Evolutionary conservation across 2,888 invertebrate genomes (phyloP).

Genomic region (Calameuta pallipes): DNA sequence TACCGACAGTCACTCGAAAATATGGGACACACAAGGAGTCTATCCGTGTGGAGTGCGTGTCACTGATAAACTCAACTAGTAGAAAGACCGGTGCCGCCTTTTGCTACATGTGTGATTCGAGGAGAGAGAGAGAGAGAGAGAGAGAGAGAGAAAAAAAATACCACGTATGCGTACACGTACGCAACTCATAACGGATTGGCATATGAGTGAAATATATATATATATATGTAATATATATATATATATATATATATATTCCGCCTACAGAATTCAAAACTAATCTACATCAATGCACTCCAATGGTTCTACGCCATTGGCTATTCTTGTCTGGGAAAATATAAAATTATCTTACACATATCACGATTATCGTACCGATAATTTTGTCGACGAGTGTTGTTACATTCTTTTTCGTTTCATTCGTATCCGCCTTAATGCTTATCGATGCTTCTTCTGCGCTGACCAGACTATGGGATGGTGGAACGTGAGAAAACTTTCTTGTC

Average conservation of each 20-base stretch:
- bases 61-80: conserved; percentile 2
- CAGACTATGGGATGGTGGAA: neutral
- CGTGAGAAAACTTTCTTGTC: neutral
- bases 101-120: neutral
- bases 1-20: neutral
- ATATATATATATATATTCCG: neutral
- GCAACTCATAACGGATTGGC: neutral
- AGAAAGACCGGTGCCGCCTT: neutral
- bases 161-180: conserved; percentile 15
- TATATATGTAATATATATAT: neutral
- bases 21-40: conserved; percentile 1
- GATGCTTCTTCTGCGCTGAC: neutral
- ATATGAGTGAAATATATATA: neutral
- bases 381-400: neutral
- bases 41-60: neutral
- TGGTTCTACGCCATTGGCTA: neutral
- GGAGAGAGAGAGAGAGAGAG: neutral
- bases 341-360: neutral
- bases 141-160: conserved; percentile 14
- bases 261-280: neutral
- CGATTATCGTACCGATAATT: neutral
- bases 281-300: neutral
- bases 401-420: neutral
- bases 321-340: neutral
- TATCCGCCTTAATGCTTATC: neutral